phyloP scores from a whole-genome alignment of 1,140 invertebrate species.

The Ericerus pela region DNA sequence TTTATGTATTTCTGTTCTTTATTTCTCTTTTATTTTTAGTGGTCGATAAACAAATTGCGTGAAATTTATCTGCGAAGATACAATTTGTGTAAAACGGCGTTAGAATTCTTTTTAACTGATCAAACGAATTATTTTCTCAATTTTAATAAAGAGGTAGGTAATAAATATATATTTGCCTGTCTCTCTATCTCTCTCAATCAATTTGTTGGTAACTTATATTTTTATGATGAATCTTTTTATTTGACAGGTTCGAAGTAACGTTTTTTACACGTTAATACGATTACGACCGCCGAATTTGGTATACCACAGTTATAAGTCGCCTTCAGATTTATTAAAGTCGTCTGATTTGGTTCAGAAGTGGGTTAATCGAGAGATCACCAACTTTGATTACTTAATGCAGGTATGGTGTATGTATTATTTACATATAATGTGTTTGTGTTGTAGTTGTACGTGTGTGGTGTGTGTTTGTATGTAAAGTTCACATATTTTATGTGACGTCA shows the following conservation, averaged over 20 bases:
- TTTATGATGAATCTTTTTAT: not conserved
- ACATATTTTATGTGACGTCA: no score
- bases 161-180: not conserved
- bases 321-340: constrained; percentile 41
- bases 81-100: constrained; percentile 44
- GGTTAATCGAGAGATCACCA: constrained; percentile 47
- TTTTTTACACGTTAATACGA: constrained; percentile 43
- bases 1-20: not conserved
- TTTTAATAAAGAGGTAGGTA: constrained; percentile 42
- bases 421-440: no score
- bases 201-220: constrained; percentile 11
- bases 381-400: constrained; percentile 53
- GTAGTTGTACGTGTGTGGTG: no score
- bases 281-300: constrained; percentile 42
- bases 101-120: constrained; percentile 49
- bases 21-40: constrained; percentile 27
- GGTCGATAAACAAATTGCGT: constrained; percentile 38
- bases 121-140: constrained; percentile 54
- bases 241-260: constrained; percentile 43
- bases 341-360: constrained; percentile 48
- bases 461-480: no score
- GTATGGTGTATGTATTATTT: constrained; percentile 17
- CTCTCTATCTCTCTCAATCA: not conserved
- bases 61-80: constrained; percentile 48
- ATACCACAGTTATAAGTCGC: constrained; percentile 42